Percentiles rank a stretch among this genome's conserved stretches.
Conservation (phyloP, 1,140 invertebrate species). For the Ruditapes philippinarum region DNA sequence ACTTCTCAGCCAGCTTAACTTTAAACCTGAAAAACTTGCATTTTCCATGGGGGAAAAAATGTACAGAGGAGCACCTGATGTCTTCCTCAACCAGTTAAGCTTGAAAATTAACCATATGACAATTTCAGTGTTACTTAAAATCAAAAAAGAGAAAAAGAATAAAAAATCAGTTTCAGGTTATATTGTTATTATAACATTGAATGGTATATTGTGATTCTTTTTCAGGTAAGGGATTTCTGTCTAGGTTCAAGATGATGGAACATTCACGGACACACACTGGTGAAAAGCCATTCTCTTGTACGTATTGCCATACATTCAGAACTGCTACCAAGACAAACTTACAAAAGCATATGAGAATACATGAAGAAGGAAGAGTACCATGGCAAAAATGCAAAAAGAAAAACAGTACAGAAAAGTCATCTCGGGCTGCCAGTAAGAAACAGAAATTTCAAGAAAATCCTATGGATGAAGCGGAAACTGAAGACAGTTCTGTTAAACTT, state of each 20-base stretch:
- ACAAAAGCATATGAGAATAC: constrained; percentile 31
- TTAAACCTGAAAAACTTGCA: too few species aligned
- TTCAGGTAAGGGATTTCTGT: constrained; percentile 34
- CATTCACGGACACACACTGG: constrained; percentile 5
- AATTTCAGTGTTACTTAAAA: too few species aligned
- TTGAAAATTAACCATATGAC: too few species aligned
- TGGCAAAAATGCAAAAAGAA: neutral
- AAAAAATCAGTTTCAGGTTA: too few species aligned
- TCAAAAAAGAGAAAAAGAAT: too few species aligned
- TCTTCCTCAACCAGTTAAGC: too few species aligned
- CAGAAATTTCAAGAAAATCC: neutral
- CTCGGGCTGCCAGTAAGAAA: neutral
- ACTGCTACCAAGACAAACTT: constrained; percentile 15
- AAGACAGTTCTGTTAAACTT: neutral
- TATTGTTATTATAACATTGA: too few species aligned
- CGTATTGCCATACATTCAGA: neutral
- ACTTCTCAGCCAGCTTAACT: too few species aligned
- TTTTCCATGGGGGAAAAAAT: too few species aligned
- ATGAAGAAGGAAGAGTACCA: neutral
- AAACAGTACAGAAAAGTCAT: neutral
- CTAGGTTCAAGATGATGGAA: constrained; percentile 28
- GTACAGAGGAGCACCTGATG: too few species aligned
- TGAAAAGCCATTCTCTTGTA: constrained; percentile 17
- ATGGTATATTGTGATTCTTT: too few species aligned
- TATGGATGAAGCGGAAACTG: neutral